Evolutionary conservation across 2,113 vertebrate species (phyloP).

Genomic region (Eclectus roratus): DNA sequence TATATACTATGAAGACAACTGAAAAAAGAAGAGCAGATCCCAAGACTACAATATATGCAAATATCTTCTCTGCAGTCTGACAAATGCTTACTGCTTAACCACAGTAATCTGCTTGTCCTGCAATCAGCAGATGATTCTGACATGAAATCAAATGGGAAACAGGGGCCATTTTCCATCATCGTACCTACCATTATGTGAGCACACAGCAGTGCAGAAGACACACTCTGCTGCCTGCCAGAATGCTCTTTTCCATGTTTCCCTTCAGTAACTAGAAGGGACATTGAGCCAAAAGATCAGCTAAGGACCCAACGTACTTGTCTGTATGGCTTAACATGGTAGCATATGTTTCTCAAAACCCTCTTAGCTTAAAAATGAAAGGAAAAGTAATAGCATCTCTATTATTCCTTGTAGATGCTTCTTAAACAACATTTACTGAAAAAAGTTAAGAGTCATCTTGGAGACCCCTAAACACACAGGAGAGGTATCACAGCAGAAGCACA

Average conservation of each 20-base stretch:
- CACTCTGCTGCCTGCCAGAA: not conserved
- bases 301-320: accelerated
- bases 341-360: not conserved
- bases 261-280: not conserved
- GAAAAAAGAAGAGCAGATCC: not conserved
- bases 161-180: not conserved
- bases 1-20: not conserved
- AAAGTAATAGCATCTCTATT: not conserved
- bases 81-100: not conserved
- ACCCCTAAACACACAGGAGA: not conserved
- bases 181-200: not conserved
- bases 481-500: slow-evolving; percentile 1
- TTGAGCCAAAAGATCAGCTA: not conserved
- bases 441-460: not conserved
- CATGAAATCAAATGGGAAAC: not conserved
- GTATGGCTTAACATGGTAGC: not conserved
- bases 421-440: not conserved
- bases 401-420: not conserved
- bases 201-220: not conserved
- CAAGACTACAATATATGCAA: accelerated
- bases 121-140: not conserved
- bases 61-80: not conserved
- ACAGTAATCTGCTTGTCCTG: not conserved
- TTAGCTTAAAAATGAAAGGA: not conserved
- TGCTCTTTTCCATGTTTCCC: not conserved